Evolutionary conservation across 2,888 invertebrate genomes (phyloP).

Genomic region (Philereme transversata): DNA sequence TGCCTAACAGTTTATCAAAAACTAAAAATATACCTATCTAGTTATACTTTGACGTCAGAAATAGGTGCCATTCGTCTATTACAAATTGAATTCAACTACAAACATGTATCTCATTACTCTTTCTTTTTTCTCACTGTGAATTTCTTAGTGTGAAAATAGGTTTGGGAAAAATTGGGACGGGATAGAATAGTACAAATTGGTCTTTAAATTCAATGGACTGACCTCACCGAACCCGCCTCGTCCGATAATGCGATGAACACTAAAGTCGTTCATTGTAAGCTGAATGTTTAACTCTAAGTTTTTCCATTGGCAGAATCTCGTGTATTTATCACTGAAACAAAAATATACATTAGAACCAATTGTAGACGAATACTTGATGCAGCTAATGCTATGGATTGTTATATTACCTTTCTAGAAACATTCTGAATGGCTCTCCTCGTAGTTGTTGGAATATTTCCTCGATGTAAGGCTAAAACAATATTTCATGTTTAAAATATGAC

Average conservation of each 20-base stretch:
- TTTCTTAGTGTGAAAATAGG: conserved; percentile 12
- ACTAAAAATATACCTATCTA: conserved; percentile 1
- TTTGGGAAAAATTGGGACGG: conserved; percentile 15
- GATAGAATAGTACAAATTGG: conserved; percentile 24
- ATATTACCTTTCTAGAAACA: conserved; percentile 97
- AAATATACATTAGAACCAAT: conserved; percentile 35
- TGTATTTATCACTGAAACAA: conserved; percentile 97
- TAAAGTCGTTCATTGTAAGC: conserved; percentile 99
- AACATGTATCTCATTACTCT: conserved; percentile 16
- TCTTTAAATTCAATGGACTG: conserved; percentile 41
- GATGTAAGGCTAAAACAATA: conserved; percentile 95
- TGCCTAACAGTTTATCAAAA: conserved; percentile 21
- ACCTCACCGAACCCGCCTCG: conserved; percentile 99
- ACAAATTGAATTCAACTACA: conserved; percentile 16
- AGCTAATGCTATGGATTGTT: neutral
- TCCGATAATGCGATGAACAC: conserved; percentile 99
- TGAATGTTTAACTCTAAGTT: conserved; percentile 99
- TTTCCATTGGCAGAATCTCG: conserved; percentile 99
- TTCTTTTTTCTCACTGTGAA: conserved; percentile 5
- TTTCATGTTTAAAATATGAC: conserved; percentile 13
- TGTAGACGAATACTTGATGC: neutral
- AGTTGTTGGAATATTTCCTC: conserved; percentile 99
- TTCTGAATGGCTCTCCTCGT: conserved; percentile 98
- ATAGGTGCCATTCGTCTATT: conserved; percentile 5
- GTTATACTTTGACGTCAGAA: neutral